Base-by-base conservation (phyloP, 2,113 vertebrate genomes). In the Isichthys henryi region DNA sequence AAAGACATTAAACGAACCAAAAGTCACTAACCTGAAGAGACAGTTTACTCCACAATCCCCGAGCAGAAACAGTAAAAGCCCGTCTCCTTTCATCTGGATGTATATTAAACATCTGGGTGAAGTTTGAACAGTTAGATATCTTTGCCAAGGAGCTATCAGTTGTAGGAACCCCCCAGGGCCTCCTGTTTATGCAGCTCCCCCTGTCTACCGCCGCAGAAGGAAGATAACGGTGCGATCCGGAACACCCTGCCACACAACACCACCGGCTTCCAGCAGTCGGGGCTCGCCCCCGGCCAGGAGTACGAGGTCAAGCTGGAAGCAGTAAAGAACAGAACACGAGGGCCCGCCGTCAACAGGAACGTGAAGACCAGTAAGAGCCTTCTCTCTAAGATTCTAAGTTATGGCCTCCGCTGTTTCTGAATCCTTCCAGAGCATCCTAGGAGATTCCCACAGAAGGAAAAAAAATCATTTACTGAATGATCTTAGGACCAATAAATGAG, bases 281-380 rank as follows among this genome's bases (percentile, higher is more conserved):
- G 98, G 5, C 95, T 99, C 1, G 97, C 96, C 39, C 97, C 98
- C 0, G 98, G 98, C 23, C 97, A 99, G 17, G 96, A 97, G 48
- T 99, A 99, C 48, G 96, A 99, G 39, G 98, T 99, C 58, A 97
- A 97, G 21, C 90, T 99, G 87, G 96, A 96, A 43, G 92, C 97
- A 0, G 91, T 99, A 91, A 99, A 98, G 92, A 99, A 99, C 93
- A 96, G 97, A 27, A 98, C 96, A 62, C 96, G 94, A 88, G 98
- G 98, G 89, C 97, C 97, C 1, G 94, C 96, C 15, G 90, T 96
- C 0, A 96, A 94, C 74, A 95, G 88, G 89, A 95, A 94, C 80
- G 95, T 98, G 89, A 97, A 96, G 0, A 99, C 98, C 91, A 97
- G 98, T 99, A 95, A 97, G 95, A 90, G 89, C 45, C 50, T 23